Evolutionary conservation across 2,797 vertebrate species (phyloP), one percentile per base, ranked within the genome.

Genomic region (Balearica regulorum): DNA sequence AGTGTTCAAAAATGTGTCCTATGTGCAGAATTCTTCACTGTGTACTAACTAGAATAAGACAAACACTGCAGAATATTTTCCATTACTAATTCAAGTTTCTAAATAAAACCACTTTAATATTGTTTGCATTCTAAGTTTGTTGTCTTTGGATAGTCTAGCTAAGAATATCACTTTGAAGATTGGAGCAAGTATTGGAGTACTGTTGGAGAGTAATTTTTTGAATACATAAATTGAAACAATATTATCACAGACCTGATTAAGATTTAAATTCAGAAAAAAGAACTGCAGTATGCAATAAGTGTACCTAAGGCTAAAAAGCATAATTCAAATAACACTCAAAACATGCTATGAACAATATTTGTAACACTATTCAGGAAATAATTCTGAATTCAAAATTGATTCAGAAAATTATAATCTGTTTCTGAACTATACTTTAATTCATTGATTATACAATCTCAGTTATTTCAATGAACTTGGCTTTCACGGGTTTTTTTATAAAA

Each of bases 81-180:
- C 89, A 79, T 93, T 90, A 91, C 58, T 86, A 83, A 93, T 87
- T 91, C 80, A 66, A 11, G 8, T 79, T 95, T 90, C 90, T 93
- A 96, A 96, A 93, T 91, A 95, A 94, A 97, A 83, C 62, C 55
- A 44, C 24, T 76, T 90, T 55, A 83, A 87, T 60, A 60, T 37
- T 89, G 55, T 80, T 94, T 93, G 53, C 14, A 41, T 87, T 92
- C 48, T 77, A 90, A 66, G 48, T 73, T 78, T 24, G 5, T 61
- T 84, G 44, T 28, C 69, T 87, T 84, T 78, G 75, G 93, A 87
- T 41, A 85, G 9, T 33, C 55, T 43, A 66, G 73, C 73, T 92
- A 90, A 94, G 43, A 95, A 81, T 72, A 90, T 35, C 20, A 35
- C 58, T 82, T 66, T 41, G 49, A 90, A 90, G 68, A 71, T 3